These are phyloP conservation scores for Megaceryle maxima DNA, from an alignment of 2,113 vertebrate genomes.

Conservation along the genomic window DNA sequence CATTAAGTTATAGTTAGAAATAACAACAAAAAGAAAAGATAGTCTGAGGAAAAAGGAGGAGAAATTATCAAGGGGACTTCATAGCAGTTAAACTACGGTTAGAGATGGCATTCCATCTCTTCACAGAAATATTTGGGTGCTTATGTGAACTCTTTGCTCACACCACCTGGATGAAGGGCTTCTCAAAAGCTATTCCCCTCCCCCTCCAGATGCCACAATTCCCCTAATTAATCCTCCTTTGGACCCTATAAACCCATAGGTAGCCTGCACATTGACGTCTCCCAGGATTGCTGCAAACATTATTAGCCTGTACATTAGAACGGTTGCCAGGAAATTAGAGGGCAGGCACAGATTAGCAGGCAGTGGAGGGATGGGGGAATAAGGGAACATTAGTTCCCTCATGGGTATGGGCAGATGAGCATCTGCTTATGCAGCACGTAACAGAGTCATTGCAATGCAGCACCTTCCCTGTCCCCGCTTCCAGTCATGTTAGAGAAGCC, in stretches of 20 bases:
- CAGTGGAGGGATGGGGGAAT: not conserved
- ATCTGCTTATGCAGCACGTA: not conserved
- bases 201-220: not conserved
- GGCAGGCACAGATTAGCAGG: slow-evolving; percentile 26
- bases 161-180: not conserved
- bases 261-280: not conserved
- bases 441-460: not conserved
- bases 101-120: not conserved
- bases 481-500: not conserved
- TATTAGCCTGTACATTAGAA: slow-evolving; percentile 16
- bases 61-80: not conserved
- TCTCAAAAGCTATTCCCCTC: not conserved
- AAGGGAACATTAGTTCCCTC: slow-evolving; percentile 15
- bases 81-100: not conserved
- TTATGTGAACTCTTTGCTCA: not conserved
- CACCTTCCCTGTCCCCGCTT: not conserved
- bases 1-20: slow-evolving; percentile 36
- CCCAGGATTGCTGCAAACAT: slow-evolving; percentile 17
- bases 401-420: not conserved
- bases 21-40: slow-evolving; percentile 21
- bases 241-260: not conserved
- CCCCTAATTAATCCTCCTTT: slow-evolving; percentile 17
- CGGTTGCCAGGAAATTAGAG: slow-evolving; percentile 46
- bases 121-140: slow-evolving; percentile 5
- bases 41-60: not conserved